Base-by-base conservation (phyloP, 2,113 vertebrate genomes). In the Manacus vitellinus region DNA sequence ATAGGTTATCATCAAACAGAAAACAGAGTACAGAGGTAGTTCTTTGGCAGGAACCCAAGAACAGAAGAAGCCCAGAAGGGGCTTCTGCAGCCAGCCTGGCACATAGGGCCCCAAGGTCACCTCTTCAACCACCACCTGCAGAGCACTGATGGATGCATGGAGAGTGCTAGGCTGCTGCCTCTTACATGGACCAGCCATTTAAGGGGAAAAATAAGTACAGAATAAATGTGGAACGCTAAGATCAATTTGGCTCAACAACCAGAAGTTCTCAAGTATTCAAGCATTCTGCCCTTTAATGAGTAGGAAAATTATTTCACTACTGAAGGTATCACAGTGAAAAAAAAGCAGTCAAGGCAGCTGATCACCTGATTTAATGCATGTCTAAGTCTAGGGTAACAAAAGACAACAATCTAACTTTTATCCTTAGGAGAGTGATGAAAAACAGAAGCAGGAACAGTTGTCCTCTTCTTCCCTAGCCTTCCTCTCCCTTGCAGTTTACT, bases 101-200 rank as follows among this genome's bases (percentile, higher is more conserved):
- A 79, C 44, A 73, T 91, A 33, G 15, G 4, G 24, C 19, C 31
- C 62, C 19, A 37, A 54, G 1, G 3, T 10, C 55, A 31, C 6
- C 58, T 59, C 67, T 91, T 71, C 14, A 23, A 12, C 31, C 12
- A 41, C 5, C 39, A 41, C 39, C 39, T n/a, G 51, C 25, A 88
- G 22, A 82, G 46, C 16, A 51, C 33, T 11, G 21, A 24, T 0
- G 0, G n/a, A 28, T n/a, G 56, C 28, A 35, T 3, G 15, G 44
- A 79, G 33, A 72, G n/a, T 31, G 27, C 44, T 49, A 73, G 56
- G n/a, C 66, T 85, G 61, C 81, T 78, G 65, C 61, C 43, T 78
- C 35, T 51, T 83, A 17, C 3, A n/a, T 3, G 28, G 44, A 65
- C 19, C 49, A 79, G 31, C 9, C 33, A 28, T 11, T 44, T 47